Base-by-base conservation (phyloP, 2,888 invertebrate genomes). In the Hemithea aestivaria region DNA sequence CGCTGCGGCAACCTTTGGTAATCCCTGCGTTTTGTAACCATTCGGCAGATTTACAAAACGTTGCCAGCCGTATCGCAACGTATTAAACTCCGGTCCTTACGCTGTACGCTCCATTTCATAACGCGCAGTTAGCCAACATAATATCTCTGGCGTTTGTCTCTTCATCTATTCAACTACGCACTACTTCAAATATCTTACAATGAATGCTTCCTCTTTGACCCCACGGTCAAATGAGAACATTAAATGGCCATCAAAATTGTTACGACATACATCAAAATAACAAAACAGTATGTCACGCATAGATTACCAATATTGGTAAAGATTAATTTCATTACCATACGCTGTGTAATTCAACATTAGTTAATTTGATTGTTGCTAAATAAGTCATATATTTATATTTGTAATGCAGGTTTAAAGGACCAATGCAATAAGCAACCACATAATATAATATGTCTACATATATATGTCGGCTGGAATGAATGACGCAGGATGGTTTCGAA, bases 401-500 rank as follows among this genome's bases (percentile, higher is more conserved):
- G 5, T 16, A 16, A 2, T 16, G 16, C 16, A 4, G 59, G 59
- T 56, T 48, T 51, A 50, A 55, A 58, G 60, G 57, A 62, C 51
- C 26, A 37, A 29, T 11, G 33, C 22, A 42, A 42, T 33, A 41
- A 73, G 70, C 68, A 35, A 71, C 66, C 59, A 64, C 72, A 67
- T 2, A 4, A 16, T 16, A 2, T 16, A 4, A 5, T 16, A 16
- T 5, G 3, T 16, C 5, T 16, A 16, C 2, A 5, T 16, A 16
- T 5, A 2, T 16, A 16, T 5, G n/a, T 16, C 5, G 16, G 16
- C 2, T 16, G 73, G 73, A 77, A 76, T 67, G 73, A 75, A 75
- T 83, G 84, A 83, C 83, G 81, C 74, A 77, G 81, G 74, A 74
- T 67, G 70, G 70, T 87, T 84, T 84, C 87, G 85, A 87, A 80